Percentiles rank a stretch among this genome's conserved stretches.
These are phyloP conservation scores for Drosophila pallidifrons DNA, from an alignment of 1,140 invertebrate genomes.

Conservation along the genomic window DNA sequence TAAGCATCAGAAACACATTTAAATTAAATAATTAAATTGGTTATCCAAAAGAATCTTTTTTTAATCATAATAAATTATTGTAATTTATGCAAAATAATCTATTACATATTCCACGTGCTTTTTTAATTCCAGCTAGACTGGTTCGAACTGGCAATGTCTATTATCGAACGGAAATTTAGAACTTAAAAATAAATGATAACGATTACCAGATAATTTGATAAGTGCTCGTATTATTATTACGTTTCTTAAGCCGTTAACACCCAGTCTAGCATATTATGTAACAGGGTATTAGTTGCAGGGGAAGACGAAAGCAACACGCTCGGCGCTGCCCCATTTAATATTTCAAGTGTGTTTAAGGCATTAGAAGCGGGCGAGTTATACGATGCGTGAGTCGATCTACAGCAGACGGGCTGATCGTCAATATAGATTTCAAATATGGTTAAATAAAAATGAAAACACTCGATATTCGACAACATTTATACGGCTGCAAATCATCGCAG, in stretches of 20 bases:
- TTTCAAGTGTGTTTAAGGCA: conserved; percentile 69
- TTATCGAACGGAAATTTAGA: not conserved
- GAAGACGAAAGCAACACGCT: not conserved
- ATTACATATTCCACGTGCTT: not conserved
- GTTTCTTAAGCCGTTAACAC: not conserved
- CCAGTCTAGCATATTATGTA: not conserved
- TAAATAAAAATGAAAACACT: conserved; percentile 35
- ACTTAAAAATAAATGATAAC: not conserved
- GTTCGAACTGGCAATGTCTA: not conserved
- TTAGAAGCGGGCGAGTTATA: conserved; percentile 66
- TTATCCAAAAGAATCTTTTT: no score
- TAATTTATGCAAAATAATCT: no score
- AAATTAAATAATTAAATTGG: no score
- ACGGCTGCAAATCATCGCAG: conserved; percentile 57
- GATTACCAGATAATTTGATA: not conserved
- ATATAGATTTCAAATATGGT: conserved; percentile 37
- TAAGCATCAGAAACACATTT: no score
- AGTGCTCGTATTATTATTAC: not conserved
- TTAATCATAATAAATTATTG: no score
- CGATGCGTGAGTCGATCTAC: conserved; percentile 72
- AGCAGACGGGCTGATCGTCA: conserved; percentile 46
- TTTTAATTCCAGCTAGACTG: not conserved
- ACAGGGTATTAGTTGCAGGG: conserved; percentile 3
- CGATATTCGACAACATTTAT: conserved; percentile 22
- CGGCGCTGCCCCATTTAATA: conserved; percentile 52